phyloP scores from a whole-genome alignment of 2,888 invertebrate species.

The Hyppa rectilinea region DNA sequence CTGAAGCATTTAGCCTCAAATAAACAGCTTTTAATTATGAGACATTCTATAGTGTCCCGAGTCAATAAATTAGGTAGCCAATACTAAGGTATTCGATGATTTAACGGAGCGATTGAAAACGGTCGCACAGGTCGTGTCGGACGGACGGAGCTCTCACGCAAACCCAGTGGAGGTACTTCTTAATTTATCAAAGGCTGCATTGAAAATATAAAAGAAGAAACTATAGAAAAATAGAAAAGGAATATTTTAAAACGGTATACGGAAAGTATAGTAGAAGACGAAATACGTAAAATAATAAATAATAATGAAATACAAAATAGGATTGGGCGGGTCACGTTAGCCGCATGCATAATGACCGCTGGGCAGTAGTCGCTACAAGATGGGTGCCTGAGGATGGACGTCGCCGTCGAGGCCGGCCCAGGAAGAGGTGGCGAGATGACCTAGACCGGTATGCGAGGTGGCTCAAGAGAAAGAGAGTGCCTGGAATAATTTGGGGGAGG shows the following conservation, averaged over 20 bases:
- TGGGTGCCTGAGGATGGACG: no score
- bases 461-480: no score
- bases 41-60: constrained; percentile 21
- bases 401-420: no score
- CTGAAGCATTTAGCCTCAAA: neutral
- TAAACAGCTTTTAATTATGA: constrained; percentile 24
- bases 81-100: constrained; percentile 40
- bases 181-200: constrained; percentile 23
- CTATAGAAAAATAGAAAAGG: neutral
- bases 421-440: no score
- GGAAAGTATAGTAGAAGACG: neutral
- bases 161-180: constrained; percentile 35
- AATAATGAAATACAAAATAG: no score
- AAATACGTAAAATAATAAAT: neutral
- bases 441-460: no score
- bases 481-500: no score
- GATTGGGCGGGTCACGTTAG: no score
- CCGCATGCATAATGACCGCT: no score
- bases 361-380: no score
- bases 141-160: constrained; percentile 49
- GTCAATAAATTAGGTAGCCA: constrained; percentile 41
- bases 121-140: constrained; percentile 25
- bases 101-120: constrained; percentile 49
- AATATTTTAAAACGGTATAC: neutral
- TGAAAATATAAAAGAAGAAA: neutral